These are phyloP conservation scores for Antitype chi DNA, from an alignment of 2,888 invertebrate genomes.

Conservation along the genomic window DNA sequence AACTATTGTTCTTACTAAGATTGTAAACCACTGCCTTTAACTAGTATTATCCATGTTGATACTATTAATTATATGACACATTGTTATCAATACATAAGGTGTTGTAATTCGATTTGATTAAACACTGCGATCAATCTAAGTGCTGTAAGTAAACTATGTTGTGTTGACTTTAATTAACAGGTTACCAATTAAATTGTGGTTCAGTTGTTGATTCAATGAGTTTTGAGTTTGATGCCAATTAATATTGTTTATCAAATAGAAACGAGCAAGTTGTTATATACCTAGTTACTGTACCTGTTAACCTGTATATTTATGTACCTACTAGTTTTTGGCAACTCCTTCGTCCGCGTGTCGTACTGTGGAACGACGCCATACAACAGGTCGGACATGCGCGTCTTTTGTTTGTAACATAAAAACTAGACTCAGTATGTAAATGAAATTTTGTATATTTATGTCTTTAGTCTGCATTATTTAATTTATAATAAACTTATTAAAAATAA, in stretches of 20 bases:
- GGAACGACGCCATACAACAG: no score
- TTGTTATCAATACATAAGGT: constrained; percentile 29
- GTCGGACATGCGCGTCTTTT: no score
- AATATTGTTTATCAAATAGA: constrained; percentile 32
- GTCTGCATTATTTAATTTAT: neutral
- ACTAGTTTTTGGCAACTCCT: neutral
- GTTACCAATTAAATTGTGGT: constrained; percentile 47
- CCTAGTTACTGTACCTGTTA: neutral
- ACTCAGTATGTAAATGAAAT: no score
- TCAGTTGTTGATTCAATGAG: constrained; percentile 38
- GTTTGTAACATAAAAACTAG: no score
- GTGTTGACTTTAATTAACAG: constrained; percentile 63
- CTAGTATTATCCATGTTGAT: no score
- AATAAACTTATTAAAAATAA: no score
- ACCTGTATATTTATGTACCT: neutral
- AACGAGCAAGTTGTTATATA: neutral
- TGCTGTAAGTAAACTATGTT: constrained; percentile 32
- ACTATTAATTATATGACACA: constrained; percentile 17
- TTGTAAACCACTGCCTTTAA: neutral
- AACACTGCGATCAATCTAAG: constrained; percentile 50
- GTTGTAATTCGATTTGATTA: constrained; percentile 52
- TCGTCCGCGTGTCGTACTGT: neutral
- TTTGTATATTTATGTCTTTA: no score
- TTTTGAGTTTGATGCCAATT: constrained; percentile 42
- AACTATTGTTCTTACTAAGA: neutral